Base-by-base conservation (phyloP, 1,140 invertebrate species). In the Solenopsis fugax region DNA sequence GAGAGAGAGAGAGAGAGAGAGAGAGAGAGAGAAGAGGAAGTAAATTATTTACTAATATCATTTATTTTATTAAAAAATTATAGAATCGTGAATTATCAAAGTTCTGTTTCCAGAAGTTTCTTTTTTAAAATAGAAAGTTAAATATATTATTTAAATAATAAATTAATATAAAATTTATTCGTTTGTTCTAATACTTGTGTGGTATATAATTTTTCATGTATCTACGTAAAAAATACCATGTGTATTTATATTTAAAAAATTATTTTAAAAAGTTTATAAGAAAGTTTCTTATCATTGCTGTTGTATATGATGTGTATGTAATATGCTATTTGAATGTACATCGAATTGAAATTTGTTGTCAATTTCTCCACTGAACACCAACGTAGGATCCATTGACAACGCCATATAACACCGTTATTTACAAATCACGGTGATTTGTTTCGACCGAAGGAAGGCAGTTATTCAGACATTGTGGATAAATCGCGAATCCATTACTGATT, bases 371-470 rank as follows among this genome's bases (percentile, higher is more conserved):
- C 52, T 34, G 24, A 13, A 29, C 29, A 29, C 29, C 29, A 29
- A 29, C 34, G 29, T 65, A 76, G n/a, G 41, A 48, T n/a, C 71
- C n/a, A 75, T 77, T 85, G 50, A 54, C 34, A 77, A 45, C 72
- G 21, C 13, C n/a, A 54, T 75, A 34, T 37, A 84, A 84, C 69
- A 45, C 18, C 48, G 71, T 48, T 29, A 29, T 21, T 85, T 77
- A 76, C 82, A 85, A 85, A 77, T 65, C 29, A 85, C 48, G 16
- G 56, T 24, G 56, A 76, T 75, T 52, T 54, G 82, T 85, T 37
- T 64, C 82, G 13, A 13, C 37, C 45, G 41, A 50, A 85, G 34
- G 56, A 48, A 48, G 21, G 24, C 21, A 10, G 37, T 60, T 50
- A 71, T 10, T 16, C 52, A 85, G 29, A 37, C 9, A 65, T 76